Evolutionary conservation across 2,113 vertebrate species (phyloP).

Genomic region (Herpailurus yagouaroundi): DNA sequence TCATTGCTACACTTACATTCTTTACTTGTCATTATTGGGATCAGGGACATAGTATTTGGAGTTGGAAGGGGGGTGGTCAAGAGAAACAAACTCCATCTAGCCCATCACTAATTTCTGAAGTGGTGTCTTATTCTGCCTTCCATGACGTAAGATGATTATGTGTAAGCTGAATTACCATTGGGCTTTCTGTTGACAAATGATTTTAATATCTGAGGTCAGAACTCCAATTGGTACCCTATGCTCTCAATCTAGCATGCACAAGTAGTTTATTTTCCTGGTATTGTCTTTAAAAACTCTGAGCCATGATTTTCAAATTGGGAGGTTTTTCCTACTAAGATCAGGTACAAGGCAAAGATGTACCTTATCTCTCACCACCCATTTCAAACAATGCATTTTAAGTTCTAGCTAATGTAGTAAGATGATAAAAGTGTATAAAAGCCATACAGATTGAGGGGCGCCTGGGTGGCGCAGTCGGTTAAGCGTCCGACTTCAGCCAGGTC

Average conservation of each 20-base stretch:
- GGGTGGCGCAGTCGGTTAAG: no score
- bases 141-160: background rate
- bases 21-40: background rate
- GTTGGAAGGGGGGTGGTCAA: no score
- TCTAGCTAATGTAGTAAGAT: background rate
- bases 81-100: background rate
- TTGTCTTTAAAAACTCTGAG: background rate
- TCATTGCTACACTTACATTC: background rate
- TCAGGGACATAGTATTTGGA: background rate
- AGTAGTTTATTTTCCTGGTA: background rate
- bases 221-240: background rate
- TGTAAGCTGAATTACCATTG: background rate
- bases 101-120: background rate
- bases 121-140: background rate
- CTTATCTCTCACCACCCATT: background rate
- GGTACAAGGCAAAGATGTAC: background rate
- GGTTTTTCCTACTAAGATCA: background rate
- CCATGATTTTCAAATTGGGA: background rate
- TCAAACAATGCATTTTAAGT: background rate
- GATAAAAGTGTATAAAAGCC: background rate
- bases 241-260: background rate
- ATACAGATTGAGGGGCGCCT: background rate
- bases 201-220: background rate
- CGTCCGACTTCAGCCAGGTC: no score
- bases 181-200: background rate